Evolutionary conservation across 2,888 invertebrate species (phyloP).

Genomic region (Pherbina coryleti): DNA sequence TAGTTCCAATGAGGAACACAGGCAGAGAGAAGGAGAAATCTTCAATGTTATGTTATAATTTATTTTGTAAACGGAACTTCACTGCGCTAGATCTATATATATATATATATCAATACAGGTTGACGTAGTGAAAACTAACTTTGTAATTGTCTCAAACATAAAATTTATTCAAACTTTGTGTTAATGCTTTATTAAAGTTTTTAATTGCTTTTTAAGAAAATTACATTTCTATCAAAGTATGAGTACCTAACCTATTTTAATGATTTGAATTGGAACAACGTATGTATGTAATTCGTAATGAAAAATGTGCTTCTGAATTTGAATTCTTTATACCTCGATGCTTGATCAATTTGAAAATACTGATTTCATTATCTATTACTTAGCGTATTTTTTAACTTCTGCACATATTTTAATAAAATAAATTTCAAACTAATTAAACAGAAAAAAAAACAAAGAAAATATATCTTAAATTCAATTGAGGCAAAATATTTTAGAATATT

Average conservation of each 20-base stretch:
- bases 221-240: slow-evolving; percentile 8
- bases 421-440: not conserved
- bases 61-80: not conserved
- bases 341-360: not conserved
- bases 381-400: not conserved
- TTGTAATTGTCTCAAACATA: slow-evolving; percentile 13
- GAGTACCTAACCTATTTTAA: not conserved
- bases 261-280: not conserved
- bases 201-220: slow-evolving; percentile 8
- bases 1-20: no score
- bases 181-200: not conserved
- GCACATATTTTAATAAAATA: not conserved
- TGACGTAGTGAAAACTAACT: not conserved
- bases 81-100: not conserved
- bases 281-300: slow-evolving; percentile 16
- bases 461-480: slow-evolving; percentile 33
- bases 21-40: no score
- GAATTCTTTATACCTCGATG: not conserved
- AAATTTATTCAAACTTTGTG: not conserved
- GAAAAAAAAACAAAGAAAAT: slow-evolving; percentile 36
- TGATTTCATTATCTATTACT: not conserved
- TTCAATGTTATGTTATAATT: not conserved
- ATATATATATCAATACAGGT: no score
- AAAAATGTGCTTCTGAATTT: slow-evolving; percentile 6
- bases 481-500: slow-evolving; percentile 33